Evolutionary conservation across 2,113 vertebrate genomes (phyloP), one percentile per base, ranked within the genome.

Genomic region (Chloroceryle aenea): DNA sequence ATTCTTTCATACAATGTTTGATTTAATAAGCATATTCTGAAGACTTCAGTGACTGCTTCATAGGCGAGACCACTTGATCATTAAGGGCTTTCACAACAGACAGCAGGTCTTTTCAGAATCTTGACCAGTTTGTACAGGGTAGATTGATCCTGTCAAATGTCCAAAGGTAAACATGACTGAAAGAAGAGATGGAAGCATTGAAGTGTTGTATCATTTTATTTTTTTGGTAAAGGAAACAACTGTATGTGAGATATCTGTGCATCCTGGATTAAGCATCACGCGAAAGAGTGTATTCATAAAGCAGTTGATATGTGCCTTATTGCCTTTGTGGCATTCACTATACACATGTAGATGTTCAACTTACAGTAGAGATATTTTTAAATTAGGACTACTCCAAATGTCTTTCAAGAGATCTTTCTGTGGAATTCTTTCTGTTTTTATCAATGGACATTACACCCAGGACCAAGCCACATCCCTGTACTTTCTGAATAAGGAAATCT

Each of bases 401-500:
- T 30, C 14, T 84, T 87, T 48, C 81, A 59, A 72, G 22, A 77
- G 6, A 34, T 40, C 12, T 61, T 62, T 79, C 30, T 61, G 9
- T 87, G 30, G 21, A 94, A 77, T 76, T 84, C 4, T 64, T 8
- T 75, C 22, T 1, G 12, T 30, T 78, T 73, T 92, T 67, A 76
- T 50, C 25, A 53, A 71, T 30, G 22, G 4, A 50, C 4, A 0
- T 74, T 87, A 38, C 47, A 64, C 12, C 13, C 68, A 83, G 87
- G n/a, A 48, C 12, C 22, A 62, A 79, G 59, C n/a, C 69, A 85
- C 53, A 74, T 17, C 15, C 13, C 38, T 78, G 20, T 36, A 63
- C 52, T 87, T 88, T 95, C 81, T 86, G 77, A 97, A 91, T 64
- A 89, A 42, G 97, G 77, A 96, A 78, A 74, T 30, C 76, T 93